Conservation (phyloP, 1,140 invertebrate species). For the Samia ricini region DNA sequence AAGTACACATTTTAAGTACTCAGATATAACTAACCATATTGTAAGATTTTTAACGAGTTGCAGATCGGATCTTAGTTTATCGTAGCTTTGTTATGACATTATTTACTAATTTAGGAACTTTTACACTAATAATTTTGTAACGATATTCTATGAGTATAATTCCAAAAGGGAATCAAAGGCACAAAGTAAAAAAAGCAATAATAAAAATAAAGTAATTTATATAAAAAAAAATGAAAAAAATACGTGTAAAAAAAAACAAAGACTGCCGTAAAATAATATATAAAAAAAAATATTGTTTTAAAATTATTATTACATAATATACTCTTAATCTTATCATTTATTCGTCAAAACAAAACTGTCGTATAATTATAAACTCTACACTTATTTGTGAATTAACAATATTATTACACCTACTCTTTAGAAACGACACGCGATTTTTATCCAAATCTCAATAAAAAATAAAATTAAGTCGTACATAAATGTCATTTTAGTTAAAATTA, state of each 20-base stretch:
- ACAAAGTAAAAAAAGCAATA: constrained; percentile 14
- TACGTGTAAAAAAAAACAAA: background rate
- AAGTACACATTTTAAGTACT: constrained; percentile 4
- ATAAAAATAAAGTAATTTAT: constrained; percentile 16
- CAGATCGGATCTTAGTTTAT: background rate
- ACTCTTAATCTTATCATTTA: background rate
- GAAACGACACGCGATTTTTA: too few species aligned
- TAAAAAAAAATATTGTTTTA: constrained; percentile 22
- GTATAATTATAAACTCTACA: background rate
- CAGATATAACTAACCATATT: background rate
- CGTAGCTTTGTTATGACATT: background rate
- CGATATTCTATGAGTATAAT: constrained; percentile 4
- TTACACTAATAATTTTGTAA: constrained; percentile 3
- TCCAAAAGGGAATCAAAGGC: constrained; percentile 8
- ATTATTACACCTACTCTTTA: background rate
- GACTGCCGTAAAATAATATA: constrained; percentile 15
- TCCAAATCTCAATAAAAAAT: too few species aligned
- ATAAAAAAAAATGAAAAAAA: constrained; percentile 18
- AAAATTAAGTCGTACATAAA: too few species aligned
- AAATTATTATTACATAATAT: constrained; percentile 4
- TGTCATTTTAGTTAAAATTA: too few species aligned
- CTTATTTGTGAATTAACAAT: background rate
- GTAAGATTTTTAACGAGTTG: background rate
- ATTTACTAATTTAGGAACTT: constrained; percentile 15
- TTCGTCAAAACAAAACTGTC: constrained; percentile 8